phyloP scores from a whole-genome alignment of 2,113 vertebrate genomes.

The Actenoides hombroni region DNA sequence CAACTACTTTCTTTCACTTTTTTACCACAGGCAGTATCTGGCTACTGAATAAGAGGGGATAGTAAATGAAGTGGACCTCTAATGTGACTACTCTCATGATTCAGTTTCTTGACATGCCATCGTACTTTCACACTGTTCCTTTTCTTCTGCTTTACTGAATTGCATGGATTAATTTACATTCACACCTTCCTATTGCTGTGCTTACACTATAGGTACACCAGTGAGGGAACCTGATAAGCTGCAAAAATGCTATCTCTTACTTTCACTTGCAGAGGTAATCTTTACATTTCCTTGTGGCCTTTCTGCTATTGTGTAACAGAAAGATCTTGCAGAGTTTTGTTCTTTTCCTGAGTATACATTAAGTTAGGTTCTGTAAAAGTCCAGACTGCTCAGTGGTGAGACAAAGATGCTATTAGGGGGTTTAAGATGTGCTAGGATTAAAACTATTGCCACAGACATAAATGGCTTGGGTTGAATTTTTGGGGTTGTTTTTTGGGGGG shows the following conservation, averaged over 20 bases:
- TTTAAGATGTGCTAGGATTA: background rate
- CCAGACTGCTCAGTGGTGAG: background rate
- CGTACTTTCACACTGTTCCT: background rate
- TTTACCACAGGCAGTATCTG: too few relatives aligned
- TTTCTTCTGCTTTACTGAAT: background rate
- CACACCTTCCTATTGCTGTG: background rate
- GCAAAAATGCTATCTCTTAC: background rate
- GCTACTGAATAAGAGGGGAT: background rate
- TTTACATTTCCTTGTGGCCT: background rate
- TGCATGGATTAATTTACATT: background rate
- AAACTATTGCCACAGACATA: background rate
- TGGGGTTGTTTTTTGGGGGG: accelerated
- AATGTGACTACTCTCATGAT: background rate
- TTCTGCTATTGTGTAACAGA: background rate
- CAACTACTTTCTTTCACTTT: background rate
- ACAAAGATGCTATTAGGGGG: background rate
- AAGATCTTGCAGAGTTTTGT: background rate
- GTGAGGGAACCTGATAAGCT: background rate
- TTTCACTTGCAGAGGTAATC: background rate
- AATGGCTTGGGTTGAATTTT: background rate
- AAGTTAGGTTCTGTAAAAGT: background rate
- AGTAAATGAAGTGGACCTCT: background rate
- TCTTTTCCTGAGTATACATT: background rate
- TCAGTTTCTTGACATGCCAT: background rate
- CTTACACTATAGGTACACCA: background rate